Evolutionary conservation across 37 sponge, comb jelly and placozoan species (phyloP), one percentile per base, ranked within the genome.

Genomic region (Amphimedon queenslandica): DNA sequence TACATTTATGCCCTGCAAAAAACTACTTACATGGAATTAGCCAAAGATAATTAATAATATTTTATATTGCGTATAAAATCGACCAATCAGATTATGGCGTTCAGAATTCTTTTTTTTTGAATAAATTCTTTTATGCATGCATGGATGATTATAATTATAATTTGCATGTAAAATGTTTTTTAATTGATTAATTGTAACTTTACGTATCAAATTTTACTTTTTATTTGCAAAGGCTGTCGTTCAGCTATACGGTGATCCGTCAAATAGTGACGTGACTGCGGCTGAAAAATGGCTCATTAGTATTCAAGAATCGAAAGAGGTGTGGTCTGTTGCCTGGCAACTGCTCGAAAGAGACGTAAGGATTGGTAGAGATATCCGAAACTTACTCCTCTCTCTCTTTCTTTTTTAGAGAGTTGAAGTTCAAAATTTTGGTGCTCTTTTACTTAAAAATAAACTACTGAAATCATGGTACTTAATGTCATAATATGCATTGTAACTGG

Each of bases 291-390:
- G 81, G 75, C 60, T 89, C 42, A 84, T 78, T 20, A 58, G 23
- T 1, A 32, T 89, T 1, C 84, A 83, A 57, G 11, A 41, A 6
- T 84, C 84, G 2, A 58, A 61, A 23, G 72, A 80, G 18, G 84
- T 80, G 0, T 89, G 90, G 90, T 57, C 24, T 39, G 23, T 84
- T 16, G 24, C 73, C 37, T 89, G 90, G 90, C 42, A 40, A 2
- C 72, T 89, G 2, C 81, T 89, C 2, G 67, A 83, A 29, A 83
- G 83, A 4, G 80, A 89, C 80, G 84, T n/a, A n/a, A n/a, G n/a
- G n/a, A n/a, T n/a, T n/a, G 37, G 5, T 16, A 16, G 34, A 66
- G 23, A 36, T 11, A 29, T 24, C 6, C 28, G 24, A 11, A 24
- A 11, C 8, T 30, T n/a, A 23, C 8, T 29, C 8, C 18, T 18